Conservation (phyloP, 2,797 vertebrate species). For the Sebastes cheni region DNA sequence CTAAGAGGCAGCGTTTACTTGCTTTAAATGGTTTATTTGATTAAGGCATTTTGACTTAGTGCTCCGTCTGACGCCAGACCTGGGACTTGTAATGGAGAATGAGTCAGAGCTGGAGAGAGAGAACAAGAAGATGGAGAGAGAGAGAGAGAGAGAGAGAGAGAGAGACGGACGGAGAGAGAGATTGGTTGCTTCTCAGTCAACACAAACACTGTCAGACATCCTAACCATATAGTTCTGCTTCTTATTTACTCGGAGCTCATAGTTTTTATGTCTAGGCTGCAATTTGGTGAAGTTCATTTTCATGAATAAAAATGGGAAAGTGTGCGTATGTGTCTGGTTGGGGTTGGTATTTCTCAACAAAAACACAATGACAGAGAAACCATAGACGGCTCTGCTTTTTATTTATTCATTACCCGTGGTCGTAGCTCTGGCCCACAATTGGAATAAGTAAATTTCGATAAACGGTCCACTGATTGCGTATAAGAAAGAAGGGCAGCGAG, state of each 20-base stretch:
- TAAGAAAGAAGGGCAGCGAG: constrained; percentile 30
- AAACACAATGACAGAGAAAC: constrained; percentile 53
- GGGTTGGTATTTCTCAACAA: constrained; percentile 38
- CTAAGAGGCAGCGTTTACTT: constrained; percentile 50
- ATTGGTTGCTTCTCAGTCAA: constrained; percentile 39
- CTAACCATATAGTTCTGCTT: constrained; percentile 54
- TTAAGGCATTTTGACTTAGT: constrained; percentile 64
- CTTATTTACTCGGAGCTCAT: constrained; percentile 42
- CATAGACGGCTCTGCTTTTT: constrained; percentile 43
- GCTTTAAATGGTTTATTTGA: constrained; percentile 69
- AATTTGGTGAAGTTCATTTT: constrained; percentile 45
- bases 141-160: constrained; percentile 34
- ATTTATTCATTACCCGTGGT: constrained; percentile 43
- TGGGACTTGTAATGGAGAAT: constrained; percentile 71
- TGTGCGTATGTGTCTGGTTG: constrained; percentile 30
- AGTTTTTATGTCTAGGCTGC: constrained; percentile 32
- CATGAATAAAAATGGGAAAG: constrained; percentile 36
- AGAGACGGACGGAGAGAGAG: constrained; percentile 28
- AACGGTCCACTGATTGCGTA: constrained; percentile 49
- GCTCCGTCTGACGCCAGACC: constrained; percentile 65
- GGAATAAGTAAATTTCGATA: constrained; percentile 45
- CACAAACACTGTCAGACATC: constrained; percentile 43
- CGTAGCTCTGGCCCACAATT: constrained; percentile 28
- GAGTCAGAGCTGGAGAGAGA: constrained; percentile 68
- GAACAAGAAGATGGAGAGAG: constrained; percentile 37